Evolutionary conservation across 2,113 vertebrate genomes (phyloP).

Genomic region (Abramis brama): DNA sequence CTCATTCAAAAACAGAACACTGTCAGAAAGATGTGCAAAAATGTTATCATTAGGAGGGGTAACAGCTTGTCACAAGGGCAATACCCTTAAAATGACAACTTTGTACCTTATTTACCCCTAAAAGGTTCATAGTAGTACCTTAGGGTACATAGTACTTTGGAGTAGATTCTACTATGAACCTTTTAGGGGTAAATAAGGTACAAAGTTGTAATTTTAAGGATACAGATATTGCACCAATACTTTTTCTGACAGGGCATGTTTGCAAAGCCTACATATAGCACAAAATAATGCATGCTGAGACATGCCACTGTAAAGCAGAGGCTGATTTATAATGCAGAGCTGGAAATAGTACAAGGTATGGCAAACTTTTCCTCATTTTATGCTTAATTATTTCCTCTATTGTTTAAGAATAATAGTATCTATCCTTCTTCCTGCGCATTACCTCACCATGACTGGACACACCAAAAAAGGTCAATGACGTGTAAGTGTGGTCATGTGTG

Average conservation of each 20-base stretch:
- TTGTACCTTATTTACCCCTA: neutral
- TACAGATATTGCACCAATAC: neutral
- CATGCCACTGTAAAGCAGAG: neutral
- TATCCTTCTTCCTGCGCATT: neutral
- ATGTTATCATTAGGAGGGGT: neutral
- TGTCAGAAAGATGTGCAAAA: neutral
- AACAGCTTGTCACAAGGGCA: neutral
- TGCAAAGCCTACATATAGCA: neutral
- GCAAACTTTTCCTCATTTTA: neutral
- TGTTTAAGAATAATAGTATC: neutral
- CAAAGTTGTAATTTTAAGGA: neutral
- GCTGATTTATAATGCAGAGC: neutral
- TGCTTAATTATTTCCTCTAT: neutral
- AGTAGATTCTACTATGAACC: neutral
- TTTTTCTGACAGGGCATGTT: neutral
- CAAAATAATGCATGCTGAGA: neutral
- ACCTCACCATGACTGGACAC: neutral
- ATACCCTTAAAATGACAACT: neutral
- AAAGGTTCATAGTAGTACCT: neutral
- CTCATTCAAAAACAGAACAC: neutral
- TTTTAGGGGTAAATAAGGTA: neutral
- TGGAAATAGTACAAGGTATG: neutral
- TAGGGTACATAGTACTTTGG: neutral
- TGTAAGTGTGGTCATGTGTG: neutral
- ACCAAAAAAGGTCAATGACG: neutral